A percentile compares a stretch with the other conserved stretches of the same genome.
Evolutionary conservation across 2,888 invertebrate species (phyloP).

Genomic region (Dioctria rufipes): DNA sequence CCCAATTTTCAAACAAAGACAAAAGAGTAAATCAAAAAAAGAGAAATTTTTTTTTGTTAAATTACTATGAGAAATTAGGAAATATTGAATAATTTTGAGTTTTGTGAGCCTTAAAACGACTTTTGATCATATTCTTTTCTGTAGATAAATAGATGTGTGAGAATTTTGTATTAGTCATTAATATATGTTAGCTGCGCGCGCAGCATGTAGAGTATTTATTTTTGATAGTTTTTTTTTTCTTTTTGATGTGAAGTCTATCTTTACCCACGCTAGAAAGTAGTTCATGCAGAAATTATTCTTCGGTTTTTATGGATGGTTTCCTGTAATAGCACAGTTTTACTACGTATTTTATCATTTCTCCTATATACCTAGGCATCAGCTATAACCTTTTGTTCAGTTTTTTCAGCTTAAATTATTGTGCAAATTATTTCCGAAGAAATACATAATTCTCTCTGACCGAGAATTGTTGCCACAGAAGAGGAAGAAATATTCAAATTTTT

Average conservation of each 20-base stretch:
- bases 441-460: background rate
- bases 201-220: background rate
- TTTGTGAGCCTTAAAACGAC: background rate
- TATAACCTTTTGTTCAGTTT: slow-evolving; percentile 26
- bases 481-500: background rate
- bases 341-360: slow-evolving; percentile 36
- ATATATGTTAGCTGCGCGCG: slow-evolving; percentile 21
- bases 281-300: slow-evolving; percentile 46
- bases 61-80: background rate
- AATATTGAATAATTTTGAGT: slow-evolving; percentile 41
- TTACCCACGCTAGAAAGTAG: slow-evolving; percentile 49
- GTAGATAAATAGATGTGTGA: background rate
- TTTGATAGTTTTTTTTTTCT: too few relatives aligned
- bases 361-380: background rate
- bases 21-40: slow-evolving; percentile 10
- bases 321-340: slow-evolving; percentile 44
- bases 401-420: slow-evolving; percentile 5
- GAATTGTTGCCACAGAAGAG: too few relatives aligned
- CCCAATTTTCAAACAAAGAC: slow-evolving; percentile 39
- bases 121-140: slow-evolving; percentile 32
- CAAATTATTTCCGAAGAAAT: slow-evolving; percentile 32
- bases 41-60: background rate
- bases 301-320: slow-evolving; percentile 57
- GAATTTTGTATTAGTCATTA: background rate
- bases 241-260: background rate